Percentiles rank a stretch among this genome's conserved stretches.
phyloP scores from a whole-genome alignment of 1,140 invertebrate genomes.

The Eriocheir sinensis region DNA sequence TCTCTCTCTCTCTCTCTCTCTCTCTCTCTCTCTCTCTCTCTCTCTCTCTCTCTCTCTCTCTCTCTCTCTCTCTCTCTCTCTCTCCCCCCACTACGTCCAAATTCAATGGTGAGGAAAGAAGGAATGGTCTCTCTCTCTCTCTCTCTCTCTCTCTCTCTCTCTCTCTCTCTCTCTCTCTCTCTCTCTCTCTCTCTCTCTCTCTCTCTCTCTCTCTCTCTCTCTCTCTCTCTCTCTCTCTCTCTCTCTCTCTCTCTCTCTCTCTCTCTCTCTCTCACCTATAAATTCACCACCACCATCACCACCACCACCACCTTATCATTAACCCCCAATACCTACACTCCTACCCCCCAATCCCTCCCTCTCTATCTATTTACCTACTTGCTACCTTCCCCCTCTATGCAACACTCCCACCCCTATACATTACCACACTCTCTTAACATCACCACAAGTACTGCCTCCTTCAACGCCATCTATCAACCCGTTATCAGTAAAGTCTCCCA shows the following conservation, averaged over 20 bases:
- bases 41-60: too few relatives aligned
- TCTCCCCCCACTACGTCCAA: too few relatives aligned
- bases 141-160: neutral
- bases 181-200: neutral
- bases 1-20: neutral
- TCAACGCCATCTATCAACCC: too few relatives aligned
- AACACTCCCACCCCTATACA: too few relatives aligned
- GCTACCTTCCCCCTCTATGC: too few relatives aligned
- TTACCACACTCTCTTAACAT: too few relatives aligned
- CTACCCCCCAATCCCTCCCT: too few relatives aligned
- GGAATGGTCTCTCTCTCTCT: neutral
- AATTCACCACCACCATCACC: neutral
- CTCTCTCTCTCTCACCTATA: neutral
- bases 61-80: too few relatives aligned
- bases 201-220: neutral
- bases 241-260: neutral
- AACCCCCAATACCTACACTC: too few relatives aligned
- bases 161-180: neutral
- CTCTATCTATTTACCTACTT: too few relatives aligned
- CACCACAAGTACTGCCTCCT: too few relatives aligned
- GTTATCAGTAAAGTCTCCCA: neutral
- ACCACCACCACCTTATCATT: neutral
- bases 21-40: neutral
- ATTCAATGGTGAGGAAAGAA: too few relatives aligned
- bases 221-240: neutral